Evolutionary conservation across 2,797 vertebrate species (phyloP).

Genomic region (Microctenopoma steveboyesi): DNA sequence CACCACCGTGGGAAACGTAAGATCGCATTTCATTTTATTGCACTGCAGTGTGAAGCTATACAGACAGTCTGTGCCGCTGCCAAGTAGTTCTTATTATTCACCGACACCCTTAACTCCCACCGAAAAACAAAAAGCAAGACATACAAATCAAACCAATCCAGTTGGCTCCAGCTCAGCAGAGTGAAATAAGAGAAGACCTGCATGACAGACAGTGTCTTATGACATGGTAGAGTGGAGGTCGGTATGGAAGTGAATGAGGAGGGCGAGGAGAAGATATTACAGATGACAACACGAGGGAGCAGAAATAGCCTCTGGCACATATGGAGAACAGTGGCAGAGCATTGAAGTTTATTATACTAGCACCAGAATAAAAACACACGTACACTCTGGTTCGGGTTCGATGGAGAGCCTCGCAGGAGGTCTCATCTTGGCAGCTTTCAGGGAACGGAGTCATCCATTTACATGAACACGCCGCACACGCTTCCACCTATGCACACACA

Average conservation of each 20-base stretch:
- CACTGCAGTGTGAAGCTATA: slow-evolving; percentile 7
- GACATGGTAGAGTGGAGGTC: slow-evolving; percentile 64
- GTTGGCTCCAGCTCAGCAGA: slow-evolving; percentile 54
- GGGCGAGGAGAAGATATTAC: slow-evolving; percentile 61
- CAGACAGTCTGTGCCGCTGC: slow-evolving; percentile 32
- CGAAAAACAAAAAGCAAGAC: slow-evolving; percentile 27
- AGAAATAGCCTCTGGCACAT: slow-evolving; percentile 68
- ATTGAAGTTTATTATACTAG: slow-evolving; percentile 61
- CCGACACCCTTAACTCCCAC: slow-evolving; percentile 31
- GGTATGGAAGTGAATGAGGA: slow-evolving; percentile 56
- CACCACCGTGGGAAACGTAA: background rate
- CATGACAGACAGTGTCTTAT: slow-evolving; percentile 63
- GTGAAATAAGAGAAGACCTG: slow-evolving; percentile 62
- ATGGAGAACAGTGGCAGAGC: slow-evolving; percentile 59
- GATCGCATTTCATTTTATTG: slow-evolving; percentile 21
- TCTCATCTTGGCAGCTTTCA: slow-evolving; percentile 37
- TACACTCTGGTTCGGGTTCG: slow-evolving; percentile 36
- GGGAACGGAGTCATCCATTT: slow-evolving; percentile 35
- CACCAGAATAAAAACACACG: slow-evolving; percentile 34
- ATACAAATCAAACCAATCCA: slow-evolving; percentile 59
- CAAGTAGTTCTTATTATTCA: slow-evolving; percentile 58
- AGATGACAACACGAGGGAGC: slow-evolving; percentile 69
- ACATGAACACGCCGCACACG: slow-evolving; percentile 38
- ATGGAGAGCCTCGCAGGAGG: slow-evolving; percentile 43
- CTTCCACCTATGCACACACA: slow-evolving; percentile 15